Conservation (phyloP, 2,888 invertebrate species). For the Hedya salicella region DNA sequence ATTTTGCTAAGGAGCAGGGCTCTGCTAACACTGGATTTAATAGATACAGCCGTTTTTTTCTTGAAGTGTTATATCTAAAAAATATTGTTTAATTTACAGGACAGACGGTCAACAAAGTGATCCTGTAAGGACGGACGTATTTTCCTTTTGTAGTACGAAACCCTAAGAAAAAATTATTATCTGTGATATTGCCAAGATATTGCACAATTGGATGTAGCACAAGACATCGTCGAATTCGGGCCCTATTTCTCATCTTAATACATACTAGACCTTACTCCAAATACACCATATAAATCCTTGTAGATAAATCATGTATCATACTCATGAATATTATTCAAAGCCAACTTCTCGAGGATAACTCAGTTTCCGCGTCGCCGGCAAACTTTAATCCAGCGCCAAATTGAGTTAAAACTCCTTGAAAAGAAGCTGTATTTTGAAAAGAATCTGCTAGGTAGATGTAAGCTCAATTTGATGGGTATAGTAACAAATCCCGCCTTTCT, state of each 20-base stretch:
- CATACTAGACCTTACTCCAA: background rate
- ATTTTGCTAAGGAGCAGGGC: no score
- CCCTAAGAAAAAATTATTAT: no score
- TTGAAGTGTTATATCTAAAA: no score
- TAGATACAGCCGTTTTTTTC: no score
- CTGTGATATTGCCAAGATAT: no score
- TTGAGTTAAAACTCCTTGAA: constrained; percentile 1
- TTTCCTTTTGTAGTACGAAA: no score
- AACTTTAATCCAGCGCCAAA: background rate
- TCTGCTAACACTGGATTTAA: no score
- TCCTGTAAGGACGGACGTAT: no score
- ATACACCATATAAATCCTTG: background rate
- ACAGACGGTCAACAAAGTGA: no score
- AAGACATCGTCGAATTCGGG: background rate
- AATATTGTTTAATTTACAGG: no score
- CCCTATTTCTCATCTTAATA: background rate
- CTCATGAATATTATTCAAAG: background rate
- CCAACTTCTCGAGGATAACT: background rate
- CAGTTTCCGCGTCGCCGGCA: background rate
- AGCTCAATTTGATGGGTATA: background rate
- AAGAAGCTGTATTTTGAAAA: background rate
- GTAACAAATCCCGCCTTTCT: no score
- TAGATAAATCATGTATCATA: background rate
- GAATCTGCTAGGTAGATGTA: background rate
- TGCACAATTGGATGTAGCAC: no score